A percentile compares a stretch with the other conserved stretches of the same genome.
Evolutionary conservation across 2,797 vertebrate genomes (phyloP).

Genomic region (Nyctibius grandis): DNA sequence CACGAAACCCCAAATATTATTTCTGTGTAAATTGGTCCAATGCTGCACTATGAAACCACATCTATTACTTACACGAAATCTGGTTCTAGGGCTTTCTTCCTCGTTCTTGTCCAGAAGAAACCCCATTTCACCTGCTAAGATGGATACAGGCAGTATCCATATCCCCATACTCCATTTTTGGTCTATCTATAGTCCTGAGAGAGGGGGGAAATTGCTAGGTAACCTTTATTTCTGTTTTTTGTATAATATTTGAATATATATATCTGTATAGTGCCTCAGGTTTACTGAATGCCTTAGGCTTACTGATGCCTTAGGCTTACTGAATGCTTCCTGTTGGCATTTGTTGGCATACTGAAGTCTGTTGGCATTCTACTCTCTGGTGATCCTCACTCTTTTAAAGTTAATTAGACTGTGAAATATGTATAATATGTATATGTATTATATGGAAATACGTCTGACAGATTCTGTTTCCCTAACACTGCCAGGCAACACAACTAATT

Average conservation of each 20-base stretch:
- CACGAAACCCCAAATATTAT: neutral
- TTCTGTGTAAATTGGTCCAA: neutral
- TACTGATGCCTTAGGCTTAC: too few species aligned
- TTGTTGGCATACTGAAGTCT: too few species aligned
- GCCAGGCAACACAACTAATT: too few species aligned
- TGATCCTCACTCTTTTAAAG: neutral
- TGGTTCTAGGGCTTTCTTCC: neutral
- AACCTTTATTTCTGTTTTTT: neutral
- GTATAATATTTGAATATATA: neutral
- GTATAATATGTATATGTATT: too few species aligned
- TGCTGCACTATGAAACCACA: neutral
- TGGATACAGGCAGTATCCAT: neutral
- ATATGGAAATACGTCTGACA: too few species aligned
- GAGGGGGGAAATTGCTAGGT: neutral
- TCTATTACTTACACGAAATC: neutral
- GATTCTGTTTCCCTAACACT: too few species aligned
- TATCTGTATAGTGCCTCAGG: neutral
- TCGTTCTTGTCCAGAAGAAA: neutral
- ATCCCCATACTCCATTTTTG: neutral
- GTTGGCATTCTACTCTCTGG: neutral
- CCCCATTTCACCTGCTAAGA: neutral
- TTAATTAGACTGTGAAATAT: neutral
- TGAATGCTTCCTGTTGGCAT: neutral
- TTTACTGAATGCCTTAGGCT: neutral
- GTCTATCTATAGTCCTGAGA: neutral